phyloP scores from a whole-genome alignment of 1,140 invertebrate genomes.

The Sminthurides bifidus region DNA sequence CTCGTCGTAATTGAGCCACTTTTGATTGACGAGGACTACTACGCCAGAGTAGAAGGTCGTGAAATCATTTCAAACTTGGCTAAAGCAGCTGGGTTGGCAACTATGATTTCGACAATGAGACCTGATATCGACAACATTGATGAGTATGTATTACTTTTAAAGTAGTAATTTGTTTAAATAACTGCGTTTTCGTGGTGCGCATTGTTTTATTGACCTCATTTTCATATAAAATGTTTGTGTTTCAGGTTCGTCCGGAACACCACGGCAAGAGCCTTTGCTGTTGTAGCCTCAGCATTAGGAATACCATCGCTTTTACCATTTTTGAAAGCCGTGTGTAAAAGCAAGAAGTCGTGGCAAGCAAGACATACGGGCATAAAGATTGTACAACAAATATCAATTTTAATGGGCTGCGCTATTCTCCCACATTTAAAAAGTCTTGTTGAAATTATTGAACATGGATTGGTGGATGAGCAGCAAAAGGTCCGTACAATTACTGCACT shows the following conservation, averaged over 20 bases:
- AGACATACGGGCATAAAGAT: constrained; percentile 99
- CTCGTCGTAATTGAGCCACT: constrained; percentile 98
- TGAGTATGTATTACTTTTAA: constrained; percentile 44
- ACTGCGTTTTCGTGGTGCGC: neutral
- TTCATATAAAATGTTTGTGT: constrained; percentile 4
- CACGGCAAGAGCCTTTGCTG: constrained; percentile 96
- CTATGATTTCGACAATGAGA: constrained; percentile 99
- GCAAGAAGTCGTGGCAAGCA: constrained; percentile 99
- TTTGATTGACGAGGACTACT: constrained; percentile 99
- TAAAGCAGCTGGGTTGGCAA: constrained; percentile 98
- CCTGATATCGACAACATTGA: constrained; percentile 99
- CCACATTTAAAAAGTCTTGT: constrained; percentile 96
- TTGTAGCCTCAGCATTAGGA: constrained; percentile 95
- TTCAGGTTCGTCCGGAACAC: constrained; percentile 87
- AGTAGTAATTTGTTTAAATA: neutral
- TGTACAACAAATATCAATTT: constrained; percentile 97
- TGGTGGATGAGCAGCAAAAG: constrained; percentile 62
- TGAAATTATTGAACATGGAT: constrained; percentile 96
- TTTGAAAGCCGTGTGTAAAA: constrained; percentile 96
- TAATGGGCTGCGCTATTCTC: constrained; percentile 99
- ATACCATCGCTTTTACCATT: constrained; percentile 97
- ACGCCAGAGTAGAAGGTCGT: constrained; percentile 95
- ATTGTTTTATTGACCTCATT: neutral
- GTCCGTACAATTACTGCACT: constrained; percentile 93
- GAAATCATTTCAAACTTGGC: constrained; percentile 99